Percentiles rank a stretch among this genome's conserved stretches.
Evolutionary conservation across 1,140 invertebrate genomes (phyloP).

Genomic region (Phymorhynchus buccinoides): DNA sequence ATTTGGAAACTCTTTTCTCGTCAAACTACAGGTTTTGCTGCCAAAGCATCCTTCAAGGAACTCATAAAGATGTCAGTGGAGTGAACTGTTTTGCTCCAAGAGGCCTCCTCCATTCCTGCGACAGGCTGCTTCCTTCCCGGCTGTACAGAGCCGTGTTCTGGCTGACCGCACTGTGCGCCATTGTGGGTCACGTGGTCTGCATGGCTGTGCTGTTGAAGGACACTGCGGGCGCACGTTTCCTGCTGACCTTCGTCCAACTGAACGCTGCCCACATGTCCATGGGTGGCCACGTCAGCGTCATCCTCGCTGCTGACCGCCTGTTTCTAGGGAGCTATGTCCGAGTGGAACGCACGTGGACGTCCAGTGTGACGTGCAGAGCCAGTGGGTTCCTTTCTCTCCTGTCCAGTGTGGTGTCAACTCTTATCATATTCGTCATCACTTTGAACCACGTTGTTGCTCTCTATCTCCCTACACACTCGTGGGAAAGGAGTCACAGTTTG

Average conservation of each 20-base stretch:
- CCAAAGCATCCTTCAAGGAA: background rate
- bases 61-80: conserved; percentile 29
- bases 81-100: conserved; percentile 50
- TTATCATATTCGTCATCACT: background rate
- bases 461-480: background rate
- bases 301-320: background rate
- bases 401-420: background rate
- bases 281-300: background rate
- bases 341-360: background rate
- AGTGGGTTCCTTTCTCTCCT: background rate
- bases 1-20: conserved; percentile 37
- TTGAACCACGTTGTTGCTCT: background rate
- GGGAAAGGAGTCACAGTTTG: background rate
- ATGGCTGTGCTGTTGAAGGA: background rate
- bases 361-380: background rate
- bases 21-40: conserved; percentile 45
- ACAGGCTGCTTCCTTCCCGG: conserved; percentile 49
- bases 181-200: conserved; percentile 47
- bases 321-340: background rate
- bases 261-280: background rate
- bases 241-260: background rate
- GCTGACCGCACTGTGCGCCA: conserved; percentile 50
- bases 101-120: conserved; percentile 55
- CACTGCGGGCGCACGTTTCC: too few relatives aligned
- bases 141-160: conserved; percentile 42